A percentile compares a stretch with the other conserved stretches of the same genome.
These are phyloP conservation scores for Chalcis sispes DNA, from an alignment of 2,888 invertebrate genomes.

Conservation along the genomic window DNA sequence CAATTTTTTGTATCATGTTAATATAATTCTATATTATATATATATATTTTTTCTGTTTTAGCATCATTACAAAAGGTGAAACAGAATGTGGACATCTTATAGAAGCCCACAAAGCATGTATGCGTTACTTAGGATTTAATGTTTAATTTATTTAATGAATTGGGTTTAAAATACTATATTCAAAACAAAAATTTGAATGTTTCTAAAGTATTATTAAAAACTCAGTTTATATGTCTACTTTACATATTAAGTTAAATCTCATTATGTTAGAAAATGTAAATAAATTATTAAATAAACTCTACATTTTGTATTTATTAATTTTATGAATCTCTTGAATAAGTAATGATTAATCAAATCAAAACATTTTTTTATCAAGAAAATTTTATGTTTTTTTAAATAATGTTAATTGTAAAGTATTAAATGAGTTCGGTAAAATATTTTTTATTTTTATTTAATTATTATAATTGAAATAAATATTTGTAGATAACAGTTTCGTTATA, in stretches of 20 bases:
- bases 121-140: conserved; percentile 97
- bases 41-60: conserved; percentile 73
- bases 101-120: conserved; percentile 97
- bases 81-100: conserved; percentile 92
- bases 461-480: background rate
- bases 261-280: conserved; percentile 42
- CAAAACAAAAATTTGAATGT: conserved; percentile 10
- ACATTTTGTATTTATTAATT: no score
- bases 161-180: background rate
- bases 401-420: background rate
- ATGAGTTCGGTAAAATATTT: background rate
- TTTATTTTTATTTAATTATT: background rate
- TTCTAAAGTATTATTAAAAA: conserved; percentile 38
- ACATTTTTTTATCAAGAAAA: background rate
- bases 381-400: background rate
- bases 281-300: conserved; percentile 32
- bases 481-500: background rate
- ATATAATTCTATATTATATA: no score
- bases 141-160: conserved; percentile 79
- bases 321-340: no score
- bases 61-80: conserved; percentile 93
- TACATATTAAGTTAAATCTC: conserved; percentile 39
- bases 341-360: background rate
- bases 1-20: no score
- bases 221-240: conserved; percentile 35